Evolutionary conservation across 37 sponge, comb jelly and placozoan species (phyloP), one percentile per base, ranked within the genome.

Genomic region (Beroe forskalii): DNA sequence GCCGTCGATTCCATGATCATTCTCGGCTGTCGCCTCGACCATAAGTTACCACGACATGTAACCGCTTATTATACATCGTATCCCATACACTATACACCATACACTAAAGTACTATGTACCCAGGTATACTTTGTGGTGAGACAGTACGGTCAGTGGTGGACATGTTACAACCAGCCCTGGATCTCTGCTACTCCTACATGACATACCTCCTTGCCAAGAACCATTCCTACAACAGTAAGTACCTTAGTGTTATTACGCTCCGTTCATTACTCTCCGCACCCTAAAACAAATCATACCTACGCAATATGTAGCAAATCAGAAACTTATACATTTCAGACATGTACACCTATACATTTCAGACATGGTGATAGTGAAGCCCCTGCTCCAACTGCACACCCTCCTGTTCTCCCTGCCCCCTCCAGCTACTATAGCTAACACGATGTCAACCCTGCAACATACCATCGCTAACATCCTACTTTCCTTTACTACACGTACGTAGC

Each of bases 401-500:
- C 86, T 80, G 2, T 80, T 80, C 86, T 80, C 86, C 3, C 86
- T 80, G 1, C 86, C 86, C 1, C 86, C 86, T 41, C 86, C 86
- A 12, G 4, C 44, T 3, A 44, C 86, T 41, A 44, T 44, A 25
- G 86, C 55, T 41, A 80, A 80, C 86, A 80, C 55, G 0, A 80
- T 80, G 86, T 44, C 55, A 1, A 80, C 44, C 9, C 86, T 80
- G 28, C 86, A 80, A 42, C 86, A 80, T 27, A 80, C 86, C 86
- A 80, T 80, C 55, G 86, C 86, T 17, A 43, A 80, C 55, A 80
- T 80, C 8, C 30, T 80, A 41, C 44, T 44, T 23, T 23, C 55
- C n/a, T 80, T 80, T 43, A 80, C 86, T n/a, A 80, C 86, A 38
- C 38, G 86, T 80, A 4, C 14, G 72, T n/a, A n/a, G n/a, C n/a